Base-by-base conservation (phyloP, 2,113 vertebrate genomes). In the Corapipo altera region DNA sequence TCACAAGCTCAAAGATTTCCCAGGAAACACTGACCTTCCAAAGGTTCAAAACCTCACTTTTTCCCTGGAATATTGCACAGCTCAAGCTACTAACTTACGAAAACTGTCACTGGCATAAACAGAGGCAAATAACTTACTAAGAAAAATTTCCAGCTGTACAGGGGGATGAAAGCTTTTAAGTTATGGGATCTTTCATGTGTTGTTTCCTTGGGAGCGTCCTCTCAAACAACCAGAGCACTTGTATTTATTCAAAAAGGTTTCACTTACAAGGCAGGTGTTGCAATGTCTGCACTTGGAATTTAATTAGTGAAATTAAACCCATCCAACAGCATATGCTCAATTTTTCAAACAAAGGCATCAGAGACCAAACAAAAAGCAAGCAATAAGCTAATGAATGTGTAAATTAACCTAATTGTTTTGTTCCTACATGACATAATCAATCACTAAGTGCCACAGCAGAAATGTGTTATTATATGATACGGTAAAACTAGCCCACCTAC, bases 391-490 rank as follows among this genome's bases (percentile, higher is more conserved):
- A 95, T 94, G 94, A 95, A 81, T 59, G 69, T 79, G 72, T 57
- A 86, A 96, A 96, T 93, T 88, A 94, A 82, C 49, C 59, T 94
- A 87, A 97, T 81, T 89, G 57, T 43, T 90, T 96, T 94, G 32
- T 62, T 93, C 65, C 90, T 81, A 81, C 58, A 66, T 54, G 77
- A 64, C 13, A 15, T 27, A 71, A 93, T 93, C 85, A 85, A 93
- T 96, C 93, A 91, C 43, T 35, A 62, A 82, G 17, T 44, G 72
- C 54, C 79, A 91, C 28, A 80, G n/a, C 17, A 74, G 43, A 85
- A 94, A 76, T 1, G 0, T 26, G 12, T 46, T 67, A 66, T 59
- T 92, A 77, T 78, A 73, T 69, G 67, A 39, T 41, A 46, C 1
- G 6, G 33, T 62, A 32, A 88, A 89, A 82, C 20, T 17, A 70